These are phyloP conservation scores for Liparis tanakae DNA, from an alignment of 2,797 vertebrate species.

Conservation along the genomic window DNA sequence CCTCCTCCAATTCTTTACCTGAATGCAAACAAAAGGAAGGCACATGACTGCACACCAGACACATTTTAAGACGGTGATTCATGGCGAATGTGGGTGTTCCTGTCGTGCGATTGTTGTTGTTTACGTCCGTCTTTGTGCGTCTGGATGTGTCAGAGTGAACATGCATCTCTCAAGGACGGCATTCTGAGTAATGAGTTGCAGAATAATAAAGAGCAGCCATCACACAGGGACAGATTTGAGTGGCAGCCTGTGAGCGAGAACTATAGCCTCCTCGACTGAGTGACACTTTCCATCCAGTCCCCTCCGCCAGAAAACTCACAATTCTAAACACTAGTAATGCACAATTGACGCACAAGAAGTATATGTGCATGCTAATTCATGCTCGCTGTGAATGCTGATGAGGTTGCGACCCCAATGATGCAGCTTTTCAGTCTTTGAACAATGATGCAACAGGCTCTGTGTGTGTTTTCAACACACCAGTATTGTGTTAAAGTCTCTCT, in stretches of 20 bases:
- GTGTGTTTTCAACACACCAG: background rate
- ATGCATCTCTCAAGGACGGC: constrained; percentile 15
- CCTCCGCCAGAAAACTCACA: too few relatives aligned
- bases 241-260: constrained; percentile 7
- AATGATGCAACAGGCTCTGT: constrained; percentile 1
- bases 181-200: constrained; percentile 13
- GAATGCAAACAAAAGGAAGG: constrained; percentile 12
- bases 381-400: constrained; percentile 35
- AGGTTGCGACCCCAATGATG: constrained; percentile 17
- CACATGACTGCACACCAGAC: too few relatives aligned
- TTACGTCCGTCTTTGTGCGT: background rate
- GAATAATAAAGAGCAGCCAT: constrained; percentile 20
- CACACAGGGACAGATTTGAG: constrained; percentile 32
- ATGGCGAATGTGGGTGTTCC: background rate
- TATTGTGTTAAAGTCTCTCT: background rate
- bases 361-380: constrained; percentile 47
- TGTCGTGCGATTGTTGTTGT: background rate
- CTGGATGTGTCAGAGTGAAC: background rate
- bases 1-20: constrained; percentile 21
- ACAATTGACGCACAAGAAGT: background rate
- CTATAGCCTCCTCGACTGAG: background rate
- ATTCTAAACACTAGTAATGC: too few relatives aligned
- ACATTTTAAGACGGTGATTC: too few relatives aligned
- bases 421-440: background rate
- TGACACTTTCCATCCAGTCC: background rate